phyloP scores from a whole-genome alignment of 2,888 invertebrate genomes.

The Synergus umbraculus region DNA sequence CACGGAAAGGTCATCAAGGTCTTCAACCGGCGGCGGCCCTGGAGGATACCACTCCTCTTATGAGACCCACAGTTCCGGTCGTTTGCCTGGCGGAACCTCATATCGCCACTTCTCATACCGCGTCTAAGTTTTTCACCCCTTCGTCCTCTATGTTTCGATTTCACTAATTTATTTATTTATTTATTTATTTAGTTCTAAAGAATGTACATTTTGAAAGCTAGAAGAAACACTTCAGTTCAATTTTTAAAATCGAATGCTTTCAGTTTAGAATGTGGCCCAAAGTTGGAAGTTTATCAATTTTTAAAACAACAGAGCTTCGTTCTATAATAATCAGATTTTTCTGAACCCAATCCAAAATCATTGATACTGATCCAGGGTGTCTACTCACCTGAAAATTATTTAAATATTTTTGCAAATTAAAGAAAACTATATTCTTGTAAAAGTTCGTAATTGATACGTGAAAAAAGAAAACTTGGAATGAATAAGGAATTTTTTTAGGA shows the following conservation, averaged over 20 bases:
- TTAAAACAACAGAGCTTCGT: neutral
- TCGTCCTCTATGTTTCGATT: conserved; percentile 44
- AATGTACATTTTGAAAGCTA: neutral
- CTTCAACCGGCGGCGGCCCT: conserved; percentile 85
- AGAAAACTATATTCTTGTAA: too few relatives aligned
- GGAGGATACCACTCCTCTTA: conserved; percentile 89
- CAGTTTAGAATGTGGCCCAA: neutral
- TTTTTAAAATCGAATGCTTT: neutral
- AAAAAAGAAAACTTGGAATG: neutral
- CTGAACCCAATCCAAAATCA: too few relatives aligned
- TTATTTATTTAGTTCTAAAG: conserved; percentile 20
- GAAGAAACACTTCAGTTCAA: neutral
- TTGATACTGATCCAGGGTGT: too few relatives aligned
- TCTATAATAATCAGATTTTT: neutral
- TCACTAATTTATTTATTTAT: conserved; percentile 42
- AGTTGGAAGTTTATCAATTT: neutral
- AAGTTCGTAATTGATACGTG: too few relatives aligned
- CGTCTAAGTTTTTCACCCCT: conserved; percentile 80
- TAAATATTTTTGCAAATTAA: too few relatives aligned
- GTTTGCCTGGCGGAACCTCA: conserved; percentile 88
- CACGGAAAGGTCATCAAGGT: conserved; percentile 83
- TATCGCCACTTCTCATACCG: conserved; percentile 93
- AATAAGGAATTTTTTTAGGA: neutral
- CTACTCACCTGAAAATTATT: too few relatives aligned
- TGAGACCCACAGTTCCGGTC: conserved; percentile 87